Conservation (phyloP, 2,888 invertebrate species). For the Ennomos fuscantarius region DNA sequence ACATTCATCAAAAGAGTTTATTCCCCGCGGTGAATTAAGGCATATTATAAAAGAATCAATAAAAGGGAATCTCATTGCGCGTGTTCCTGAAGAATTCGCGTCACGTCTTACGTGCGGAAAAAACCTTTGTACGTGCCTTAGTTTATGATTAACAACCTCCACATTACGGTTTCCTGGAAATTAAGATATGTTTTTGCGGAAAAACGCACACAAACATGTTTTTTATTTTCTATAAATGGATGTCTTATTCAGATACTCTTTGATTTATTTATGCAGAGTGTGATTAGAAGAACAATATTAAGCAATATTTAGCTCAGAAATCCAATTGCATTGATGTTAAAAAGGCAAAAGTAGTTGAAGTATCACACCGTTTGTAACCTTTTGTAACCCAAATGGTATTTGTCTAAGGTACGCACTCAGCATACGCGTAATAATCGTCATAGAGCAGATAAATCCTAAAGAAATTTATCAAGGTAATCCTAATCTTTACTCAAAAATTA, state of each 20-base stretch:
- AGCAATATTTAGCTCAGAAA: too few relatives aligned
- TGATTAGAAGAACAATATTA: too few relatives aligned
- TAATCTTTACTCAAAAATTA: too few relatives aligned
- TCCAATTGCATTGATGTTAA: too few relatives aligned
- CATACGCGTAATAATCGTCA: too few relatives aligned
- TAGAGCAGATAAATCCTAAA: too few relatives aligned
- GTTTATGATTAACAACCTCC: slow-evolving; percentile 38
- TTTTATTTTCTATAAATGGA: slow-evolving; percentile 19
- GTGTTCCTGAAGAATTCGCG: slow-evolving; percentile 46
- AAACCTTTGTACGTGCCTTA: slow-evolving; percentile 43
- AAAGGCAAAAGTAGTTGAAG: too few relatives aligned
- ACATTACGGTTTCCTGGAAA: slow-evolving; percentile 27
- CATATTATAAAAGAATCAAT: slow-evolving; percentile 34
- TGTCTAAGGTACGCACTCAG: too few relatives aligned
- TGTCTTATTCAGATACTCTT: neutral
- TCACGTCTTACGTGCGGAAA: slow-evolving; percentile 54
- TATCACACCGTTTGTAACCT: too few relatives aligned
- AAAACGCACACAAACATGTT: slow-evolving; percentile 9
- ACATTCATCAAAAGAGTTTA: slow-evolving; percentile 7
- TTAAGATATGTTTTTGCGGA: slow-evolving; percentile 24
- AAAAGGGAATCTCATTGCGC: slow-evolving; percentile 37
- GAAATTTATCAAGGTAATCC: too few relatives aligned
- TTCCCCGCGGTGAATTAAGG: slow-evolving; percentile 4
- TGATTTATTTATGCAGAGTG: neutral
- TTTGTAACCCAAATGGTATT: too few relatives aligned